phyloP scores from a whole-genome alignment of 2,888 invertebrate genomes.

The Erpobdella octoculata region DNA sequence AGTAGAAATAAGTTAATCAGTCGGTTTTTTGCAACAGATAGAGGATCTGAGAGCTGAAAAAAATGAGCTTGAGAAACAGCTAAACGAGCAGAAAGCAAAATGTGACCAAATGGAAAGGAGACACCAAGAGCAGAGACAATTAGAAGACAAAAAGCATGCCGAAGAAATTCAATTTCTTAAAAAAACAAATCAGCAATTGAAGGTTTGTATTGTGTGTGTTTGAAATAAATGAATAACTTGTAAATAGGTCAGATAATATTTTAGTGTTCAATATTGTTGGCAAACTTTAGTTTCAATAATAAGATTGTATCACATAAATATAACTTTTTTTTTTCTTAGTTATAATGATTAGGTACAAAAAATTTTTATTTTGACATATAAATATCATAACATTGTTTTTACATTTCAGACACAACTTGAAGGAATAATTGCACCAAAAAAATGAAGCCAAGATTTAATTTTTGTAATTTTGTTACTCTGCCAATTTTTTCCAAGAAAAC shows the following conservation, averaged over 20 bases:
- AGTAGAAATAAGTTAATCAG: not conserved
- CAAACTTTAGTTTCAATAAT: not conserved
- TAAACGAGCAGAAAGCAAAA: slow-evolving; percentile 53
- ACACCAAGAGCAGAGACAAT: slow-evolving; percentile 67
- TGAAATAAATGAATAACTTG: not conserved
- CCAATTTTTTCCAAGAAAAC: not conserved
- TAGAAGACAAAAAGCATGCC: slow-evolving; percentile 82
- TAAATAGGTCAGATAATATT: not conserved
- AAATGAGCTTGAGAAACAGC: slow-evolving; percentile 72
- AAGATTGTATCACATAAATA: too few relatives aligned
- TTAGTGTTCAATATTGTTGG: not conserved
- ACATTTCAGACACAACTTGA: slow-evolving; percentile 74
- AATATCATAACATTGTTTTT: slow-evolving; percentile 35
- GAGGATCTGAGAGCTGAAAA: slow-evolving; percentile 61
- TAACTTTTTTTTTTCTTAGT: too few relatives aligned
- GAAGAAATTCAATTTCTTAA: slow-evolving; percentile 86
- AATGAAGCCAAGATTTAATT: slow-evolving; percentile 54
- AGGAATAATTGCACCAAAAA: slow-evolving; percentile 87
- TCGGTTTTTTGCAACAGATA: slow-evolving; percentile 45
- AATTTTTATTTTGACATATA: too few relatives aligned
- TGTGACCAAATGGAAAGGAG: slow-evolving; percentile 53
- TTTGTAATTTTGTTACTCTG: not conserved
- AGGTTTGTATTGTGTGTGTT: slow-evolving; percentile 56
- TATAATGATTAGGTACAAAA: too few relatives aligned
- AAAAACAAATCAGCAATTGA: slow-evolving; percentile 85